Conservation (phyloP, 2,888 invertebrate genomes). For the Ophraella communa region DNA sequence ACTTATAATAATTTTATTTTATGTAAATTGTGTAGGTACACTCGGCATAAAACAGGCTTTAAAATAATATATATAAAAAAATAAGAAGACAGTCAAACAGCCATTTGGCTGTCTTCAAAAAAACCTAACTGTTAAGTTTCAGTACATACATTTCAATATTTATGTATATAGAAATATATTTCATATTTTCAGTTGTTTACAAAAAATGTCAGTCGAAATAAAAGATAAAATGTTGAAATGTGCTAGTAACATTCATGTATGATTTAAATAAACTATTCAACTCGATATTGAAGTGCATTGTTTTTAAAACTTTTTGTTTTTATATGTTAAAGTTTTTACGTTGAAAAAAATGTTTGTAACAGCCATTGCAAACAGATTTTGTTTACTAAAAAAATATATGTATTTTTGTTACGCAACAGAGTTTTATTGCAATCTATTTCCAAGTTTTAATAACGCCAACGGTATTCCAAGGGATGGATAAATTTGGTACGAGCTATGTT, state of each 20-base stretch:
- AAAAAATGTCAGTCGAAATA: too few relatives aligned
- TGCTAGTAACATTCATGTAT: too few relatives aligned
- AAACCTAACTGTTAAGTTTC: neutral
- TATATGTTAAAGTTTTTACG: slow-evolving; percentile 7
- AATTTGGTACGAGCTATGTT: too few relatives aligned
- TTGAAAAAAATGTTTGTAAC: slow-evolving; percentile 48
- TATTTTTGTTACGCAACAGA: neutral
- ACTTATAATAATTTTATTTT: slow-evolving; percentile 6
- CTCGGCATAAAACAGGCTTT: slow-evolving; percentile 22
- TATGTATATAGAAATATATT: too few relatives aligned
- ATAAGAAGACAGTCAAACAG: slow-evolving; percentile 49
- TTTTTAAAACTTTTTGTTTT: too few relatives aligned
- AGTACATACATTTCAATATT: too few relatives aligned
- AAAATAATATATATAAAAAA: slow-evolving; percentile 2
- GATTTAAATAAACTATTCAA: too few relatives aligned
- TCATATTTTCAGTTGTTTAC: too few relatives aligned
- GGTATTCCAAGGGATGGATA: too few relatives aligned
- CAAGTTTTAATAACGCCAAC: neutral
- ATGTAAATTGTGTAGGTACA: slow-evolving; percentile 42
- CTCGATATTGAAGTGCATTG: too few relatives aligned
- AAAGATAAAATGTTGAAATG: too few relatives aligned
- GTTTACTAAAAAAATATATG: neutral
- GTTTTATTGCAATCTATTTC: neutral
- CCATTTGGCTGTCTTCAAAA: slow-evolving; percentile 53
- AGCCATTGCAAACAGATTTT: slow-evolving; percentile 53